Evolutionary conservation across 2,797 vertebrate species (phyloP), one percentile per base, ranked within the genome.

Genomic region (Orestias chungarensis): DNA sequence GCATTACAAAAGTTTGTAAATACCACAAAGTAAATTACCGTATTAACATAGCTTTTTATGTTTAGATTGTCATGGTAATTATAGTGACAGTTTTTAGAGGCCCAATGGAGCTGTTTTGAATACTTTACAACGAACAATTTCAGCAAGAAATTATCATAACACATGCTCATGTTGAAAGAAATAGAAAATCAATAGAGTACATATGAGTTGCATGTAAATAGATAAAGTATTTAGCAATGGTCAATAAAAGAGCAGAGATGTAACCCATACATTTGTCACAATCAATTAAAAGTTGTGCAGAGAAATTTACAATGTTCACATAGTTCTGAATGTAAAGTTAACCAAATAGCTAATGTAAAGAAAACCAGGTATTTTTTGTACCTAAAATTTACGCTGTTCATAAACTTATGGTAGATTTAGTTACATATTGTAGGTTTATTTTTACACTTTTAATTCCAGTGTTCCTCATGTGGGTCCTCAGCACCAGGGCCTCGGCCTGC

Each of bases 1-100:
- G 27, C 27, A 49, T 66, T 25, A 57, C 66, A 79, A 72, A 20
- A 79, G 59, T 67, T 80, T 74, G 47, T 85, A 70, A 82, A 86
- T 76, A 79, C 73, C 42, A 47, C 50, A 70, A 70, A 81, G 77
- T 80, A 64, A 80, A 79, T 57, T 50, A 68, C 64, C 74, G 76
- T 52, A 74, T 85, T 86, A 86, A 33, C 14, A 17, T 43, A 17
- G 59, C 61, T 69, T 68, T 55, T 77, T 49, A 42, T 75, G 54
- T 72, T 79, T 42, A 74, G 31, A 78, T 43, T 71, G 70, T 81
- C 55, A 33, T 25, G 25, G 49, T 71, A 64, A 78, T 82, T 79
- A 71, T n/a, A 20, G 46, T 33, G 50, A 50, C 68, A 47, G 49
- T 57, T 76, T 54, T 59, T 42, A 61, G 9, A 35, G n/a, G 49